Conservation (phyloP, 2,797 vertebrate genomes). For the Denticeps clupeoides region DNA sequence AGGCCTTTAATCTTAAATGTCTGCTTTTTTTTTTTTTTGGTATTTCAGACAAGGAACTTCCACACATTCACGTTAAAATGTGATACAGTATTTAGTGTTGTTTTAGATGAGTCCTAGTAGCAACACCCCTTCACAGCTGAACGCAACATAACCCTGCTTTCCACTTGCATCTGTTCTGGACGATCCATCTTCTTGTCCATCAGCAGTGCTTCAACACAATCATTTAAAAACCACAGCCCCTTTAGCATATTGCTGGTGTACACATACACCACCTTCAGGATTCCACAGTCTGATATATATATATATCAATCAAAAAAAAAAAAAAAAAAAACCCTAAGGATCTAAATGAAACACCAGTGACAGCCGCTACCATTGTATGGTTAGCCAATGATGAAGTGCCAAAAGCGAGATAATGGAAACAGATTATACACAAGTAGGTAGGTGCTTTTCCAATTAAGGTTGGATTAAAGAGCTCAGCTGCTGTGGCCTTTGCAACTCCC, state of each 20-base stretch:
- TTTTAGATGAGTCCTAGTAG: slow-evolving; percentile 84
- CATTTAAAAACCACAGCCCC: too few species aligned
- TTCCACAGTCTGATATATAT: too few species aligned
- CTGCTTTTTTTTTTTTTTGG: slow-evolving; percentile 99
- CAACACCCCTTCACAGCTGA: slow-evolving; percentile 87
- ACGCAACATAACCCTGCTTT: slow-evolving; percentile 78
- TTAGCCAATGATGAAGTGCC: too few species aligned
- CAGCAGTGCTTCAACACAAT: slow-evolving; percentile 32
- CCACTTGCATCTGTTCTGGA: slow-evolving; percentile 61
- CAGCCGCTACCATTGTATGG: too few species aligned
- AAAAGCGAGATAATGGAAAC: too few species aligned
- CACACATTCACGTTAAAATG: slow-evolving; percentile 99
- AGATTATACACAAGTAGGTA: too few species aligned
- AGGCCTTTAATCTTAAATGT: slow-evolving; percentile 97
- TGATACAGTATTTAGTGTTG: slow-evolving; percentile 99
- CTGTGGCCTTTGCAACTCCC: too few species aligned
- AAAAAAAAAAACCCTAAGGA: too few species aligned
- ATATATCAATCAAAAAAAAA: too few species aligned
- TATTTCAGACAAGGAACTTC: slow-evolving; percentile 74
- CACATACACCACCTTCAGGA: slow-evolving; percentile 32
- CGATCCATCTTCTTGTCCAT: slow-evolving; percentile 55
- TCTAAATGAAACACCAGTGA: too few species aligned
- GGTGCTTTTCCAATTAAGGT: too few species aligned
- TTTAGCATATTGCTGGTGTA: slow-evolving; percentile 15
- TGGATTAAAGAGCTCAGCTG: too few species aligned